Percentiles rank a stretch among this genome's conserved stretches.
Evolutionary conservation across 2,888 invertebrate genomes (phyloP).

Genomic region (Daptonema setosum): DNA sequence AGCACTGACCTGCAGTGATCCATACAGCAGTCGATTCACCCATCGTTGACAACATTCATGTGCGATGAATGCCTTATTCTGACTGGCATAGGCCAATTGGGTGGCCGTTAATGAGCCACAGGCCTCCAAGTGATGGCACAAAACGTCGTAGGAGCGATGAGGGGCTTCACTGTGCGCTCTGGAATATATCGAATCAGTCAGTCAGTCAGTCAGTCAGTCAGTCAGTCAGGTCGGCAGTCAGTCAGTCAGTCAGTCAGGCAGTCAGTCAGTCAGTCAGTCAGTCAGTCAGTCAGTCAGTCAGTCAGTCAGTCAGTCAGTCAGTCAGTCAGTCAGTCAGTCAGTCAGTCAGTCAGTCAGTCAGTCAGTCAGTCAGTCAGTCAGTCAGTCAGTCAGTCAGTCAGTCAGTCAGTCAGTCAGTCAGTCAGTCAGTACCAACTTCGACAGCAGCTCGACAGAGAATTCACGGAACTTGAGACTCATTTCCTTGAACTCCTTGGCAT

Average conservation of each 20-base stretch:
- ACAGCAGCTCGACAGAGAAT: conserved; percentile 13
- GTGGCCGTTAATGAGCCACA: conserved; percentile 16
- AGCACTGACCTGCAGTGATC: conserved; percentile 5
- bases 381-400: too few relatives aligned
- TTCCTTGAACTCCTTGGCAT: conserved; percentile 15
- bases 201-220: too few relatives aligned
- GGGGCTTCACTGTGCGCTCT: conserved; percentile 8
- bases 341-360: too few relatives aligned
- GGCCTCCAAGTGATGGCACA: conserved; percentile 16
- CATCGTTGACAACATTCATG: conserved; percentile 35
- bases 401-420: too few relatives aligned
- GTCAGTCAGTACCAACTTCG: background rate
- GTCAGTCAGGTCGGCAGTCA: too few relatives aligned
- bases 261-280: too few relatives aligned
- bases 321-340: too few relatives aligned
- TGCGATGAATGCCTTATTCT: conserved; percentile 31
- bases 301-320: too few relatives aligned
- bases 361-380: too few relatives aligned
- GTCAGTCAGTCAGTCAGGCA: too few relatives aligned
- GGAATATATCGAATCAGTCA: too few relatives aligned
- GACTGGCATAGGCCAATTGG: conserved; percentile 16
- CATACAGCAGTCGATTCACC: conserved; percentile 31
- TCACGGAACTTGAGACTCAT: conserved; percentile 13
- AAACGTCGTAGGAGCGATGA: conserved; percentile 17
- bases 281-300: too few relatives aligned